Base-by-base conservation (phyloP, 2,888 invertebrate species). In the Meiosimyza platycephala region DNA sequence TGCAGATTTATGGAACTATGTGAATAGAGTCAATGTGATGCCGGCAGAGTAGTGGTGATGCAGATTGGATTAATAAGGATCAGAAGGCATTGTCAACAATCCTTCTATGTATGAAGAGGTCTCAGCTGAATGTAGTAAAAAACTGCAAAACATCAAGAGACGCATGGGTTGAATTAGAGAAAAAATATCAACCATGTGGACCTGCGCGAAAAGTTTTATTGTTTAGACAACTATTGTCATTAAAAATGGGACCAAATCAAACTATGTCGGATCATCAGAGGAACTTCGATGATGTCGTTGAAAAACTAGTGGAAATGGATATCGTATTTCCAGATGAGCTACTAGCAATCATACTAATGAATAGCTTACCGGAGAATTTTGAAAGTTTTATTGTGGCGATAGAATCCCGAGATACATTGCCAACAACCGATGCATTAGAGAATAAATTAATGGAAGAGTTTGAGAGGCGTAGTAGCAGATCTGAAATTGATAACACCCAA, bases 51-150 rank as follows among this genome's bases (percentile, higher is more conserved):
- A 22, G 22, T 67, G 40, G 52, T 15, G 9, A 57, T 57, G 52
- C 22, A 16, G 40, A n/a, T 40, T 67, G 22, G 69, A 4, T 40
- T 6, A 66, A 54, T 22, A 76, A 74, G 16, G 73, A 77, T 67
- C 70, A 72, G 59, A 77, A 77, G 54, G 74, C 72, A 9, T 16
- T 76, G 11, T 73, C 73, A 18, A 73, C 71, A 12, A 73, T 77
- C 28, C 48, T 72, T 16, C 52, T 76, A 22, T 22, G 73, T 40
- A n/a, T 75, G 40, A 76, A 76, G 33, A 63, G 74, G 22, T 73
- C 74, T 9, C 75, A 76, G 40, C 15, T 77, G 13, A 52, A 54
- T 6, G 68, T 75, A 54, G 63, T 74, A 50, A 75, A 75, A 28
- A 66, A 73, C 33, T 75, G 66, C 40, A 57, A 52, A 16, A 50